Evolutionary conservation across 1,140 invertebrate genomes (phyloP).

Genomic region (Grapholita molesta): DNA sequence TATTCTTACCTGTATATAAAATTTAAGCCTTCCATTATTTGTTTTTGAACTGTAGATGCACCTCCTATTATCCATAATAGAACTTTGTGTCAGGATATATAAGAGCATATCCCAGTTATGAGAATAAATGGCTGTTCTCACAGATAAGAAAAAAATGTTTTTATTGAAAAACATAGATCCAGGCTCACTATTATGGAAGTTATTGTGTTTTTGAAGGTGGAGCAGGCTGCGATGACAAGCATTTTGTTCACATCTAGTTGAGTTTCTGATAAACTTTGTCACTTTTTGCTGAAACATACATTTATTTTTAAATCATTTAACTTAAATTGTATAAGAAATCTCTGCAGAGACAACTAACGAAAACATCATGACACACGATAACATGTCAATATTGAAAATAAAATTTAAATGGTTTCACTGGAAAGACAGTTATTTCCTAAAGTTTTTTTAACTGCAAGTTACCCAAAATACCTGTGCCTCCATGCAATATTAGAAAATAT

Average conservation of each 20-base stretch:
- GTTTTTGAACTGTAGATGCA: background rate
- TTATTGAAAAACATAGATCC: background rate
- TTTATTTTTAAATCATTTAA: no score
- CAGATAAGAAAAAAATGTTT: background rate
- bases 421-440: no score
- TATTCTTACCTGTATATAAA: slow-evolving; percentile 52
- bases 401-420: no score
- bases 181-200: background rate
- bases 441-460: no score
- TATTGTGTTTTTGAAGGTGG: background rate
- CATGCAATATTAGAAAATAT: no score
- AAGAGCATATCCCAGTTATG: slow-evolving; percentile 59
- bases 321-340: no score
- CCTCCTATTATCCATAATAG: slow-evolving; percentile 23
- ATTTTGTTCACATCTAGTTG: background rate
- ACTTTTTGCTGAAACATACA: slow-evolving; percentile 1
- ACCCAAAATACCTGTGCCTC: no score
- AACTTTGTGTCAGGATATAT: slow-evolving; percentile 52
- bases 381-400: no score
- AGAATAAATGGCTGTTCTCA: slow-evolving; percentile 52
- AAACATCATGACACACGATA: no score
- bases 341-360: no score
- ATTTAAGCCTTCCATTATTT: slow-evolving; percentile 21
- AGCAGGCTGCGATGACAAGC: background rate
- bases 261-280: background rate